A percentile compares a stretch with the other conserved stretches of the same genome.
Evolutionary conservation across 1,140 invertebrate species (phyloP).

Genomic region (Lepidostoma basale): DNA sequence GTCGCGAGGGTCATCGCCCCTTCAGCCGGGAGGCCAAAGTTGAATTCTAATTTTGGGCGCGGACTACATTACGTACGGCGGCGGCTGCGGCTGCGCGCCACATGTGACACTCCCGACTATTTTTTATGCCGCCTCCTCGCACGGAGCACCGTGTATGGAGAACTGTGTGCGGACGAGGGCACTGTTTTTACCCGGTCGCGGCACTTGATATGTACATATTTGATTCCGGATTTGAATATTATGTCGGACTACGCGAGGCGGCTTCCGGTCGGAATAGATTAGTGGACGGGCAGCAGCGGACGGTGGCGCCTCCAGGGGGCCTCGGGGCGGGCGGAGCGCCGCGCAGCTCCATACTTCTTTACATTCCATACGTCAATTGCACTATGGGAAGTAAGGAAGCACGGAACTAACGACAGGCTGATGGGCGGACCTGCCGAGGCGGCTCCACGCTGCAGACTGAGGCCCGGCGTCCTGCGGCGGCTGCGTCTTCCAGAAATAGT

Average conservation of each 20-base stretch:
- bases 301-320: neutral
- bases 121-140: constrained; percentile 9
- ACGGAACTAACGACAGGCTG: constrained; percentile 77
- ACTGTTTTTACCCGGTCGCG: neutral
- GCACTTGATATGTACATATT: constrained; percentile 2
- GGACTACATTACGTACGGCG: neutral
- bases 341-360: constrained; percentile 93
- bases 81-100: constrained; percentile 4
- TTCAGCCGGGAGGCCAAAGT: neutral
- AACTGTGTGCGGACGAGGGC: neutral
- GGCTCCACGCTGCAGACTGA: constrained; percentile 50
- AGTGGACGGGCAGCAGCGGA: neutral
- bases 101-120: constrained; percentile 16
- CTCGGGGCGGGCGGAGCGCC: constrained; percentile 43
- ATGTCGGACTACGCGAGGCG: neutral
- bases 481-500: constrained; percentile 83
- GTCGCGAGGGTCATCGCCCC: neutral
- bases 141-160: neutral
- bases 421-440: constrained; percentile 39
- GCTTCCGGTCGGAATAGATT: neutral
- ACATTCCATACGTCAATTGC: constrained; percentile 89
- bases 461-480: constrained; percentile 58
- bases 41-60: neutral
- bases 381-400: constrained; percentile 97
- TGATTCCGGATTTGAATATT: neutral